These are phyloP conservation scores for Rachycentron canadum DNA, from an alignment of 2,797 vertebrate species.

Conservation along the genomic window DNA sequence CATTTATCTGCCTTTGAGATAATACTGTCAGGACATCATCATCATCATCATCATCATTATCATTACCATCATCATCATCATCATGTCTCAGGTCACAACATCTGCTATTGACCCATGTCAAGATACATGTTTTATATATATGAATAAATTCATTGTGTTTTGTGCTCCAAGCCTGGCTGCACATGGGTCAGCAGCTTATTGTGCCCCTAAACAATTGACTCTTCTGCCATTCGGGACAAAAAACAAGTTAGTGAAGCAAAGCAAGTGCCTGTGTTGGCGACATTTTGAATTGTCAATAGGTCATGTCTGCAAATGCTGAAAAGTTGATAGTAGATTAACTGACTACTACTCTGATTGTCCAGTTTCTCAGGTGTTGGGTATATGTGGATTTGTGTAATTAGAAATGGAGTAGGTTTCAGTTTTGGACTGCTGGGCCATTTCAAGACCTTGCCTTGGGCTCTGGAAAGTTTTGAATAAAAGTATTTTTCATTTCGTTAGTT, in stretches of 20 bases:
- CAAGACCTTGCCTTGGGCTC: not conserved
- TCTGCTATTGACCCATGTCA: not conserved
- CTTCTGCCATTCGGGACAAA: constrained; percentile 23
- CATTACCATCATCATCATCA: too few relatives aligned
- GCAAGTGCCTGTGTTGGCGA: constrained; percentile 7
- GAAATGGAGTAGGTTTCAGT: not conserved
- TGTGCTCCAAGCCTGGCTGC: constrained; percentile 17
- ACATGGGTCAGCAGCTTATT: constrained; percentile 49
- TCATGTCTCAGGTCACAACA: not conserved
- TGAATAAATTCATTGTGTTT: constrained; percentile 21
- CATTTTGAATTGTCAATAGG: not conserved
- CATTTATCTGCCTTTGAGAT: constrained; percentile 5
- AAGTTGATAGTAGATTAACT: not conserved
- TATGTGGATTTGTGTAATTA: not conserved
- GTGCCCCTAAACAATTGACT: constrained; percentile 49
- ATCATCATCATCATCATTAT: too few relatives aligned
- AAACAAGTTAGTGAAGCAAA: constrained; percentile 13
- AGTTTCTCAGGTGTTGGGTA: not conserved
- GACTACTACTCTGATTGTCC: not conserved
- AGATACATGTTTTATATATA: not conserved
- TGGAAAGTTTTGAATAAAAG: not conserved
- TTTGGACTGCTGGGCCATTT: not conserved
- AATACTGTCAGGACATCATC: not conserved
- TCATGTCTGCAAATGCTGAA: not conserved
- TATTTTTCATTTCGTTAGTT: not conserved